These are phyloP conservation scores for Indri indri DNA, from an alignment of 2,113 vertebrate species.

Conservation along the genomic window DNA sequence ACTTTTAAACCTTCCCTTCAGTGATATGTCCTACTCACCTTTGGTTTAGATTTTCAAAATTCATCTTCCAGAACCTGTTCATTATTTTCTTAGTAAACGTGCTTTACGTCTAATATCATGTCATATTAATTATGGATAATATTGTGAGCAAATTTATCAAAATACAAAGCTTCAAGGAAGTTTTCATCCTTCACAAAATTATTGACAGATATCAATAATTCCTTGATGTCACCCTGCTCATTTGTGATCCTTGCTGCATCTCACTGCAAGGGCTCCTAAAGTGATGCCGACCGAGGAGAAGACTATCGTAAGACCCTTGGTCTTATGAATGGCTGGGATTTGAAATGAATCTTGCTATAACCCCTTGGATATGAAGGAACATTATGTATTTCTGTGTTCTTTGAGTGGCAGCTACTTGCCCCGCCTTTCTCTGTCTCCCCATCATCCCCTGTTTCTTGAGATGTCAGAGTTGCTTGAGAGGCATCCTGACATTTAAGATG, in stretches of 20 bases:
- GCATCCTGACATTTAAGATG: neutral
- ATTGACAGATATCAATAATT: neutral
- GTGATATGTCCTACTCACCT: neutral
- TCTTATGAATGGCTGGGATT: no score
- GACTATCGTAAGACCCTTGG: neutral
- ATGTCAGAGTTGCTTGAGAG: neutral
- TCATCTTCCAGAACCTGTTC: neutral
- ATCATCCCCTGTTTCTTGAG: neutral
- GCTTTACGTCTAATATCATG: neutral
- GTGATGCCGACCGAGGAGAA: neutral
- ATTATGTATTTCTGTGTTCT: neutral
- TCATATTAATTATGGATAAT: neutral
- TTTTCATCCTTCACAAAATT: neutral
- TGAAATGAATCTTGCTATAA: neutral
- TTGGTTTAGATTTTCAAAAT: neutral
- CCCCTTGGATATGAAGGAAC: neutral
- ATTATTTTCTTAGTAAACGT: neutral
- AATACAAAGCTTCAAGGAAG: neutral
- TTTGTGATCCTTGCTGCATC: neutral
- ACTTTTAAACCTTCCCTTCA: neutral
- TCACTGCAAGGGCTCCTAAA: neutral
- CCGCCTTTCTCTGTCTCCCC: neutral
- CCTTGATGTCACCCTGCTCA: neutral
- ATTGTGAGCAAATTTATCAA: neutral
- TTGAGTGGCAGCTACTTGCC: neutral